These are phyloP conservation scores for Dione vanillae DNA, from an alignment of 2,888 invertebrate genomes.

Conservation along the genomic window DNA sequence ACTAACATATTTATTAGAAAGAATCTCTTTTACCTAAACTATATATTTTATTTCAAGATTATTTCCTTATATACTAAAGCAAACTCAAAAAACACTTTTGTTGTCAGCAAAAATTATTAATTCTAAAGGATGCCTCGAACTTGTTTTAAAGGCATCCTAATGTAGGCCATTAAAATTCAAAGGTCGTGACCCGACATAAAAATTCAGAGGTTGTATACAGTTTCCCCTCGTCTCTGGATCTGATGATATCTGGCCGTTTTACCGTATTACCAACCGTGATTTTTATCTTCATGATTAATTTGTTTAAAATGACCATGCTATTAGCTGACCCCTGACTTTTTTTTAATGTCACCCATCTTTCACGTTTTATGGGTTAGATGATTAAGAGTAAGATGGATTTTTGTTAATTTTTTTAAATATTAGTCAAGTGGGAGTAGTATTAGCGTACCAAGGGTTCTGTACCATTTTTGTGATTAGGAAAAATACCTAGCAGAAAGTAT, in stretches of 20 bases:
- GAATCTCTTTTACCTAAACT: too few relatives aligned
- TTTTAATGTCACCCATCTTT: background rate
- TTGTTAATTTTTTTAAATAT: too few relatives aligned
- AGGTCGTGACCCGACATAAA: slow-evolving; percentile 56
- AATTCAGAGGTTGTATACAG: slow-evolving; percentile 47
- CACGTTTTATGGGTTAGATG: too few relatives aligned
- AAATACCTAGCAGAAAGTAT: too few relatives aligned
- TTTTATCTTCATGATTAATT: slow-evolving; percentile 35
- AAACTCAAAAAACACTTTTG: slow-evolving; percentile 18
- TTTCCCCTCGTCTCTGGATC: slow-evolving; percentile 40
- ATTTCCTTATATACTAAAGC: background rate
- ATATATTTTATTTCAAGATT: too few relatives aligned
- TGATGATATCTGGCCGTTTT: slow-evolving; percentile 43
- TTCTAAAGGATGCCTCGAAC: slow-evolving; percentile 42
- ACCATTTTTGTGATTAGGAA: too few relatives aligned
- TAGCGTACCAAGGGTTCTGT: too few relatives aligned
- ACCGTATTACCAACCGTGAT: slow-evolving; percentile 34
- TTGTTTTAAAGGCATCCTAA: slow-evolving; percentile 51
- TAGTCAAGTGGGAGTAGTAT: too few relatives aligned
- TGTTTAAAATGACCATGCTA: slow-evolving; percentile 20
- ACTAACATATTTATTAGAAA: too few relatives aligned
- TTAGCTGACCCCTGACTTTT: slow-evolving; percentile 10
- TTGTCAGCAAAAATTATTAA: slow-evolving; percentile 41
- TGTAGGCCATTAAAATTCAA: slow-evolving; percentile 57
- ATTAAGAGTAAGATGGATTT: too few relatives aligned